Evolutionary conservation across 2,797 vertebrate genomes (phyloP).

Genomic region (Harpagifer antarcticus): DNA sequence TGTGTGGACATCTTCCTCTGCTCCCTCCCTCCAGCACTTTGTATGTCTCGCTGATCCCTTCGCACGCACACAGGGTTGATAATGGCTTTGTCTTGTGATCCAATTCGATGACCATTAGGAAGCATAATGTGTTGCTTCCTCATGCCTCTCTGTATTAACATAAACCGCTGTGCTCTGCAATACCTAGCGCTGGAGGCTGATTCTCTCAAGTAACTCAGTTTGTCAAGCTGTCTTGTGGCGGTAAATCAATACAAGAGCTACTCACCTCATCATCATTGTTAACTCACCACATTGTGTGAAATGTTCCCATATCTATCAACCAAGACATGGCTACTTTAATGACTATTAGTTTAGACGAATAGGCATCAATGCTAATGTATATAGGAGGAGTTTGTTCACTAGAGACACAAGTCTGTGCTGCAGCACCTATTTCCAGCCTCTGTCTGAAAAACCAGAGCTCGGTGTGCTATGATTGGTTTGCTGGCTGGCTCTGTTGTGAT

Average conservation of each 20-base stretch:
- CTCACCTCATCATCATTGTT: conserved; percentile 45
- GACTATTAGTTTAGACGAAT: neutral
- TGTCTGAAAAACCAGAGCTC: too few species aligned
- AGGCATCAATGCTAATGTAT: neutral
- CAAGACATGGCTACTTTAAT: neutral
- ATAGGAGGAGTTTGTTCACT: conserved; percentile 3
- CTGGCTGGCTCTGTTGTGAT: neutral
- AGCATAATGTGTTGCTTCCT: conserved; percentile 48
- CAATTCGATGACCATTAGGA: conserved; percentile 58
- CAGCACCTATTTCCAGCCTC: too few species aligned
- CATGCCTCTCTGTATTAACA: conserved; percentile 34
- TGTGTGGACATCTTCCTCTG: conserved; percentile 25
- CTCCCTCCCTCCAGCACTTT: conserved; percentile 26
- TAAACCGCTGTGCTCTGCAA: conserved; percentile 43
- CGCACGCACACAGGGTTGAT: conserved; percentile 33
- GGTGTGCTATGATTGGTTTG: too few species aligned
- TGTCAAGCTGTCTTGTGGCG: conserved; percentile 30
- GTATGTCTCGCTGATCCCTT: conserved; percentile 8
- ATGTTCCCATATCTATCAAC: neutral
- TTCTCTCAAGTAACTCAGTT: conserved; percentile 49
- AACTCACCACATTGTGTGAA: neutral
- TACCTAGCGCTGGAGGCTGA: conserved; percentile 16
- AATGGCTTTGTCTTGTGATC: conserved; percentile 59
- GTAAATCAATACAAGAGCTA: conserved; percentile 41
- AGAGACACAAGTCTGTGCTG: neutral